Evolutionary conservation across 2,113 vertebrate species (phyloP).

Genomic region (Mungos mungo): DNA sequence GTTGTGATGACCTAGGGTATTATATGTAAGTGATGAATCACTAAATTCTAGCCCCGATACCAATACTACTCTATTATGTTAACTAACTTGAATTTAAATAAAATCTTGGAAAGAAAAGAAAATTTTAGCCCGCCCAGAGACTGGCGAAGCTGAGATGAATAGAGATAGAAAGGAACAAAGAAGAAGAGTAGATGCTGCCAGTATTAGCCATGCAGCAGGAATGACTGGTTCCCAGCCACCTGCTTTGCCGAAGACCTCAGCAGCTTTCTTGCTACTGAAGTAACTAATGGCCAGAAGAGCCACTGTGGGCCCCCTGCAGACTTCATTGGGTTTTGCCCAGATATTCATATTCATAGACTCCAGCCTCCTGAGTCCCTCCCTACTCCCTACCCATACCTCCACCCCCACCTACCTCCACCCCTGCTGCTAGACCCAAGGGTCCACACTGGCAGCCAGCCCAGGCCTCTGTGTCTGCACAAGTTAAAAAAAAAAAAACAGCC

Average conservation of each 20-base stretch:
- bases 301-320: rapidly evolving
- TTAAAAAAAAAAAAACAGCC: too few species aligned
- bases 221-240: not conserved
- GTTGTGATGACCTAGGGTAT: too few species aligned
- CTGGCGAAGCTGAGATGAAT: not conserved
- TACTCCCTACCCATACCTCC: not conserved
- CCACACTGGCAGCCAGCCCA: not conserved
- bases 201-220: not conserved
- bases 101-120: too few species aligned
- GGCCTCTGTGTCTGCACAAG: not conserved
- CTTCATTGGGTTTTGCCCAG: not conserved
- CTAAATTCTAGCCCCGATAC: too few species aligned
- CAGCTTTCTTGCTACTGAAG: not conserved
- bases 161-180: not conserved
- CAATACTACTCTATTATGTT: too few species aligned
- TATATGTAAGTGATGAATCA: too few species aligned
- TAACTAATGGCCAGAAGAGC: not conserved
- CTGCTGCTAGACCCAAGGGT: not conserved
- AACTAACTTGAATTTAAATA: too few species aligned
- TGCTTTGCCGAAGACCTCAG: not conserved
- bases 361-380: too few species aligned
- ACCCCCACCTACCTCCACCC: not conserved
- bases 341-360: not conserved
- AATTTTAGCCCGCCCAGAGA: not conserved
- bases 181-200: too few species aligned